Evolutionary conservation across 92 coral and sea anemone genomes (phyloP).

Genomic region (Epizoanthus illoricatus): DNA sequence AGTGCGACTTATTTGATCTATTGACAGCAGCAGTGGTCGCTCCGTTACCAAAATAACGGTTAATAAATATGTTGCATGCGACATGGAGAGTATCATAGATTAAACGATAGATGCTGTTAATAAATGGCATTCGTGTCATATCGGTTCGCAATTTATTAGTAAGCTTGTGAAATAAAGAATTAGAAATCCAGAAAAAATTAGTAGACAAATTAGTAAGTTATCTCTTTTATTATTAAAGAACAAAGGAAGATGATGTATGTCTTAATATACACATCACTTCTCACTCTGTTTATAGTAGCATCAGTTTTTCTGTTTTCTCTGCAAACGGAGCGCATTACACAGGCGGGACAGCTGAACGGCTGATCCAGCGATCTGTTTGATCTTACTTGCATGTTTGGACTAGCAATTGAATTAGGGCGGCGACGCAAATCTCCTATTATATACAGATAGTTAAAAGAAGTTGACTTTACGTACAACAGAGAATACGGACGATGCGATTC

Average conservation of each 20-base stretch:
- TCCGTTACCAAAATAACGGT: conserved; percentile 32
- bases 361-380: conserved; percentile 19
- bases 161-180: conserved; percentile 15
- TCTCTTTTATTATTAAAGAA: conserved; percentile 21
- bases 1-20: neutral
- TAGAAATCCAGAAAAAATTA: neutral
- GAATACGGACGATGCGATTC: neutral
- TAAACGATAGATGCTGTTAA: neutral
- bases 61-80: neutral
- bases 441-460: conserved; percentile 12
- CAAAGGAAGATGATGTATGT: conserved; percentile 3
- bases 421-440: conserved; percentile 7
- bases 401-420: conserved; percentile 44
- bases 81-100: neutral
- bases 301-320: conserved; percentile 36
- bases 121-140: neutral
- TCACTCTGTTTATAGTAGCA: conserved; percentile 21
- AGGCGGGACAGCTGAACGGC: conserved; percentile 41
- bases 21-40: neutral
- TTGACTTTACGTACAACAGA: neutral
- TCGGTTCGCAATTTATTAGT: conserved; percentile 3
- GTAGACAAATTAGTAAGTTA: conserved; percentile 6
- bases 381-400: conserved; percentile 16
- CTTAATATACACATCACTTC: neutral
- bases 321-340: conserved; percentile 25